Base-by-base conservation (phyloP, 2,113 vertebrate species). In the Ceratotherium simum region DNA sequence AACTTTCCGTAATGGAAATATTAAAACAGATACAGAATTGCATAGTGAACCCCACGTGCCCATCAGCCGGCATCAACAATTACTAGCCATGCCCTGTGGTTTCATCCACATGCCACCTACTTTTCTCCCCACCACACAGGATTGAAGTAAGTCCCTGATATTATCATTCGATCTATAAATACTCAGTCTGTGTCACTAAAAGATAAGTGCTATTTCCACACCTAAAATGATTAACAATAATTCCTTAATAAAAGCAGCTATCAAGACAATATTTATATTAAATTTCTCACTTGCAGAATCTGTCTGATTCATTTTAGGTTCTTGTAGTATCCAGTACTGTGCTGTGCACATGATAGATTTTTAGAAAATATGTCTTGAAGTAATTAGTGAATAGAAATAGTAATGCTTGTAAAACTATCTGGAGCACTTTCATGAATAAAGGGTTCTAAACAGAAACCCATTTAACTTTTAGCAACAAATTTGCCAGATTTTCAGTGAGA, bases 21-120 rank as follows among this genome's bases (percentile, higher is more conserved):
- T 11, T 70, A 42, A 54, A 83, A 9, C 69, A 36, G 12, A 17
- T 3, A 2, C 76, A 62, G 60, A 31, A 1, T 6, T 12, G 13
- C 39, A 4, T 9, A 6, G 3, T 6, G 64, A 84, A 1, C 4
- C 6, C 39, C 14, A 1, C 17, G 3, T 17, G 51, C 5, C 46
- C 36, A 9, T 10, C 36, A 36, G 54, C 60, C 33, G 1, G 36
- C 21, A 20, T 27, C 12, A 17, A 33, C 60, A 1, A 4, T 8
- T 2, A 14, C 39, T 7, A 20, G 4, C 78, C 5, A 1, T 1
- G 9, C 21, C 25, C 27, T 7, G 6, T 20, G 0, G 14, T n/a
- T 23, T 46, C 29, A 2, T 6, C 70, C 6, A 2, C 1, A 3
- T 16, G n/a, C 16, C 33, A 5, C 27, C 76, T 27, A 0, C 42